Evolutionary conservation across 2,113 vertebrate genomes (phyloP).

Genomic region (Crypturellus undulatus): DNA sequence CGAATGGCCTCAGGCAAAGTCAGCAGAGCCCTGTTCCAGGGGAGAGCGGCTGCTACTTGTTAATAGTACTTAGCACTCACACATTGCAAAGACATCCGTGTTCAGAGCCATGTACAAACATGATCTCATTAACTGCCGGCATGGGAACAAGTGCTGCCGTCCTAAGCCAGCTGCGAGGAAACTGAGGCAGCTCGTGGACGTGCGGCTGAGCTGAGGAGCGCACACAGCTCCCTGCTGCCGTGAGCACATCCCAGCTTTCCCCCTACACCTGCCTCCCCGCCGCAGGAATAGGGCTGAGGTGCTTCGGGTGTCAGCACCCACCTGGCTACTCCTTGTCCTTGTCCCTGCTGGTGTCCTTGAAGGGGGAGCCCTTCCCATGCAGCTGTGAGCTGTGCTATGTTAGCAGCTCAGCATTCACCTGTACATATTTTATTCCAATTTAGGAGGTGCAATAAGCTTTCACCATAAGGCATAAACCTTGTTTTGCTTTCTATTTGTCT

Average conservation of each 20-base stretch:
- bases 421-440: not conserved
- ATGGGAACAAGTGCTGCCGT: not conserved
- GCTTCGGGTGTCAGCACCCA: not conserved
- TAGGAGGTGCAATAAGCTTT: slow-evolving; percentile 1
- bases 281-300: not conserved
- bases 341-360: not conserved
- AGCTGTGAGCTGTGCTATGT: not conserved
- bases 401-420: fast-evolving
- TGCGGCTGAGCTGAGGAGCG: not conserved
- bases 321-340: not conserved
- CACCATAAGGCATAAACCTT: slow-evolving; percentile 26
- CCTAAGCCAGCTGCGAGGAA: not conserved
- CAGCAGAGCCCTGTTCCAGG: slow-evolving; percentile 9
- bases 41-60: slow-evolving; percentile 37
- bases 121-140: not conserved
- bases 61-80: slow-evolving; percentile 60
- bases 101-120: not conserved
- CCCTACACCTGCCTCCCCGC: not conserved
- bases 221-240: not conserved
- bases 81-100: not conserved
- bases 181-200: not conserved
- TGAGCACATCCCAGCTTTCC: fast-evolving
- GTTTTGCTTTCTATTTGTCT: slow-evolving; percentile 38
- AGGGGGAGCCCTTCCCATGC: not conserved
- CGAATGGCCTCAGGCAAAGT: slow-evolving; percentile 60